Conservation (phyloP, 2,888 invertebrate genomes). For the Drosophila rellima region DNA sequence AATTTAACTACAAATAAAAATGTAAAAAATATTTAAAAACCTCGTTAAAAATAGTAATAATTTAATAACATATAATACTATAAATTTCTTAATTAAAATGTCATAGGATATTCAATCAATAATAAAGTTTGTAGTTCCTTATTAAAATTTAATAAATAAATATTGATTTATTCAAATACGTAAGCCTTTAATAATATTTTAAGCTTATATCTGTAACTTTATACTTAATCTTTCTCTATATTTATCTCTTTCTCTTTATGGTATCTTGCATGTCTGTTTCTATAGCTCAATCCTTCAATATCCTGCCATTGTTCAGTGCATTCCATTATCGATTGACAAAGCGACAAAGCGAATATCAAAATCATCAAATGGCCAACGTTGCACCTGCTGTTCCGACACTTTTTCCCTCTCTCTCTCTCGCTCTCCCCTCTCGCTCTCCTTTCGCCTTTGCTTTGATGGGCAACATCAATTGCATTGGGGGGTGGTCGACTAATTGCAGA, state of each 20-base stretch:
- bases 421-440: background rate
- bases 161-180: too few species aligned
- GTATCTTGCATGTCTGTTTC: background rate
- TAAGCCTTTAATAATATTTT: too few species aligned
- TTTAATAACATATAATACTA: too few species aligned
- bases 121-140: too few species aligned
- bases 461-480: constrained; percentile 43
- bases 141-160: too few species aligned
- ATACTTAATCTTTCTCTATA: background rate
- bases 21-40: too few species aligned
- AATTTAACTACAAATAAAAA: too few species aligned
- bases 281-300: background rate
- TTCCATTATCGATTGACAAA: constrained; percentile 46
- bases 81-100: too few species aligned
- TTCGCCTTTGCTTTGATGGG: constrained; percentile 12
- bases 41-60: too few species aligned
- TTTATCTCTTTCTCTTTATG: background rate
- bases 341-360: constrained; percentile 58
- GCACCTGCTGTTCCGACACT: constrained; percentile 47
- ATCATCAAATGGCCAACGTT: constrained; percentile 54
- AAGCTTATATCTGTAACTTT: background rate
- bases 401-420: too few species aligned
- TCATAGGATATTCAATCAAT: too few species aligned
- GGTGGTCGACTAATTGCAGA: constrained; percentile 54
- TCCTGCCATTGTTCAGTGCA: constrained; percentile 20